phyloP scores from a whole-genome alignment of 1,140 invertebrate species.

The Drosophila arawakana region DNA sequence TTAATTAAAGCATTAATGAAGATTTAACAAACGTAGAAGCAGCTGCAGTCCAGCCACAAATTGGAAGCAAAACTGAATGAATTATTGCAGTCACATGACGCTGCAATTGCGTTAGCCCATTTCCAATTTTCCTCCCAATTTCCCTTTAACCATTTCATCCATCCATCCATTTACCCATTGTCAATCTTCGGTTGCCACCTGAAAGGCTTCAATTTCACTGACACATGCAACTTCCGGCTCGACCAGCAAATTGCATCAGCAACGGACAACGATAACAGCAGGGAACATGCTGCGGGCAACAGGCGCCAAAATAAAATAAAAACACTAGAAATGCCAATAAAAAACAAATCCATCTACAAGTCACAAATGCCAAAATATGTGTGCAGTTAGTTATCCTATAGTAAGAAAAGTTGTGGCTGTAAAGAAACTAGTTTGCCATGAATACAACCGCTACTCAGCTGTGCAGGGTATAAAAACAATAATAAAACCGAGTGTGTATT shows the following conservation, averaged over 20 bases:
- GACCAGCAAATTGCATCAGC: constrained; percentile 74
- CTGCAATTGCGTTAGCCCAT: background rate
- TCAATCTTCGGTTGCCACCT: constrained; percentile 17
- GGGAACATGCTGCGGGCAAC: constrained; percentile 57
- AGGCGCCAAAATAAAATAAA: constrained; percentile 31
- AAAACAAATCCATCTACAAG: constrained; percentile 17
- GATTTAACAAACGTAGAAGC: constrained; percentile 63
- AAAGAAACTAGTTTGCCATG: too few relatives aligned
- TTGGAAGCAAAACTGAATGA: constrained; percentile 58
- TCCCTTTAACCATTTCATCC: too few relatives aligned
- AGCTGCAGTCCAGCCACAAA: constrained; percentile 47
- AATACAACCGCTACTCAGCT: too few relatives aligned
- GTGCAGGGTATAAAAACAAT: constrained; percentile 28
- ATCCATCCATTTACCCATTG: constrained; percentile 1
- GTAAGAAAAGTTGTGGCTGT: too few relatives aligned
- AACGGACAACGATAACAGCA: background rate
- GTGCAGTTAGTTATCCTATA: background rate
- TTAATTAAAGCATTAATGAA: constrained; percentile 80
- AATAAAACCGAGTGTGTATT: constrained; percentile 27
- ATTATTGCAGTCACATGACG: constrained; percentile 43
- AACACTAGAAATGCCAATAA: constrained; percentile 6
- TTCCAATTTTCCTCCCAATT: background rate
- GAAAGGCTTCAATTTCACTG: constrained; percentile 49
- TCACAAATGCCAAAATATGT: too few relatives aligned
- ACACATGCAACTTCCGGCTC: constrained; percentile 79